Conservation (phyloP, 2,797 vertebrate species). For the Chiropotes sagulatus region DNA sequence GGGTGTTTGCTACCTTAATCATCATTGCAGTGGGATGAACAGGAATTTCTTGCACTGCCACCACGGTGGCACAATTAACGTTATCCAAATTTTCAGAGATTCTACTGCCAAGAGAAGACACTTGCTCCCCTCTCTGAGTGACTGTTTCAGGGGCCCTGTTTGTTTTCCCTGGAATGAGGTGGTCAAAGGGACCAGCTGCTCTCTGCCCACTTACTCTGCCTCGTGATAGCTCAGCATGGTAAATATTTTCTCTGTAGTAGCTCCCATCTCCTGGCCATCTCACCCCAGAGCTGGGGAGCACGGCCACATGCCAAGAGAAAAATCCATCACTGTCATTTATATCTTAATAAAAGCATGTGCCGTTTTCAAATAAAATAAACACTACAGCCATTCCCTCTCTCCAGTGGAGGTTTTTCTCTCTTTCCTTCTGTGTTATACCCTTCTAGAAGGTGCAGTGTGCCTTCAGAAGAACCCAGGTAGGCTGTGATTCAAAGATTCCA, state of each 20-base stretch:
- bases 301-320: neutral
- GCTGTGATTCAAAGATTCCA: accelerated
- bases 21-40: neutral
- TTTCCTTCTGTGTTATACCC: neutral
- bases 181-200: neutral
- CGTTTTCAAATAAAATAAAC: neutral
- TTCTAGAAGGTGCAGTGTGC: neutral
- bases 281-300: too few relatives aligned
- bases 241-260: accelerated
- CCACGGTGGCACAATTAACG: neutral
- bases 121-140: neutral
- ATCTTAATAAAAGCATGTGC: neutral
- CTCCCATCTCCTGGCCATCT: neutral
- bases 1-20: conserved; percentile 25
- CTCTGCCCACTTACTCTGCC: neutral
- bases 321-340: neutral
- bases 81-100: neutral
- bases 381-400: neutral
- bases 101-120: accelerated
- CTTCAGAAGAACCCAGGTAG: neutral
- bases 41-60: neutral
- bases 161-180: neutral
- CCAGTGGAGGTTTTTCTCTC: neutral
- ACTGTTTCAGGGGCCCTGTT: accelerated
- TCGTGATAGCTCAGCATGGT: neutral